phyloP scores from a whole-genome alignment of 2,797 vertebrate genomes.

The Erpetoichthys calabaricus region DNA sequence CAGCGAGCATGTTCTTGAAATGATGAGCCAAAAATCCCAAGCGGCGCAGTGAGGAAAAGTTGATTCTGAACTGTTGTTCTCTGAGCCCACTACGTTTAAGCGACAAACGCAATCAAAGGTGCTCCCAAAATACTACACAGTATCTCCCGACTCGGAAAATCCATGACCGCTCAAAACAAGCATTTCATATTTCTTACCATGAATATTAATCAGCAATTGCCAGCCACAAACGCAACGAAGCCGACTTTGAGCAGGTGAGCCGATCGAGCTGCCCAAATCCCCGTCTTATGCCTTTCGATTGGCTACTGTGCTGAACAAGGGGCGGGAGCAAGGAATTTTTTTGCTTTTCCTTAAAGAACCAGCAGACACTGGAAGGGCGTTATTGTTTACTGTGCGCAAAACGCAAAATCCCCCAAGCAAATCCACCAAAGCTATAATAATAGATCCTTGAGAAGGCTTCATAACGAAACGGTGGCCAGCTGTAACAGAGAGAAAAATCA shows the following conservation, averaged over 20 bases:
- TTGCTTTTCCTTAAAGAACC: conserved; percentile 52
- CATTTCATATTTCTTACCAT: conserved; percentile 28
- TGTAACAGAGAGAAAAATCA: not conserved
- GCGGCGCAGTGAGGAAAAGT: no score
- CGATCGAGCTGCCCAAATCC: conserved; percentile 52
- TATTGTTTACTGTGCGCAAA: not conserved
- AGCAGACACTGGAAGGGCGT: conserved; percentile 27
- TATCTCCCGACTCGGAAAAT: not conserved
- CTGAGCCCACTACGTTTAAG: no score
- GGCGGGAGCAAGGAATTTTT: conserved; percentile 23
- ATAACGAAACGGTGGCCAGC: not conserved
- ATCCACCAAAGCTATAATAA: conserved; percentile 8
- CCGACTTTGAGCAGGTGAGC: conserved; percentile 60
- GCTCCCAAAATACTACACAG: not conserved
- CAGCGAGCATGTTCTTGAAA: no score
- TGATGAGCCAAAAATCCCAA: no score
- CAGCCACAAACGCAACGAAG: conserved; percentile 33
- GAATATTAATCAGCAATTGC: conserved; percentile 36
- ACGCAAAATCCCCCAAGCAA: not conserved
- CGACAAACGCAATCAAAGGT: not conserved
- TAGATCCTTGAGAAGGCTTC: not conserved
- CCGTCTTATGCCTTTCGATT: conserved; percentile 49
- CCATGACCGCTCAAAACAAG: conserved; percentile 13
- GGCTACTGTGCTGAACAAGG: conserved; percentile 22
- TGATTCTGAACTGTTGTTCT: no score